Percentiles rank a stretch among this genome's conserved stretches.
phyloP scores from a whole-genome alignment of 2,113 vertebrate species.

The Pedetes capensis region DNA sequence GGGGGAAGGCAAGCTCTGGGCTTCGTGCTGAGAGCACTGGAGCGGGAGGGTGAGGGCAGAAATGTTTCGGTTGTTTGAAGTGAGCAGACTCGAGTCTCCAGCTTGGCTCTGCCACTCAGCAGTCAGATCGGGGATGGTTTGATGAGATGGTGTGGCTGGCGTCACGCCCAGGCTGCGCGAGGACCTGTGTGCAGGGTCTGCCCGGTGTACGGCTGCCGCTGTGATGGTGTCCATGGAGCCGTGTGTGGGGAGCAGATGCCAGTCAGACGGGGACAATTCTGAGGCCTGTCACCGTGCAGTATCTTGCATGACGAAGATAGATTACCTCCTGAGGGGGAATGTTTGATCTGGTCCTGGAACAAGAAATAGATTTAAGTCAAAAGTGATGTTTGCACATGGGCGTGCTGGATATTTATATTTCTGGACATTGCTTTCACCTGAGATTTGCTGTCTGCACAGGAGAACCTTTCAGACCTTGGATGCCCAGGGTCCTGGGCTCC shows the following conservation, averaged over 20 bases:
- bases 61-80: background rate
- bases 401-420: conserved; percentile 18
- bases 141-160: rapidly evolving
- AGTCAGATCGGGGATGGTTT: background rate
- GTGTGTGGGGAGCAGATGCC: background rate
- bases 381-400: conserved; percentile 42
- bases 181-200: rapidly evolving
- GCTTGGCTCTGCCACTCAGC: background rate
- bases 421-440: background rate
- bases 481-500: background rate
- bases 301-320: background rate
- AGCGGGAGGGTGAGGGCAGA: background rate
- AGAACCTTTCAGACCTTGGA: background rate
- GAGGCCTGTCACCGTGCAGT: background rate
- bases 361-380: conserved; percentile 38
- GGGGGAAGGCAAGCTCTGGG: background rate
- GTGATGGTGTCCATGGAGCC: no score
- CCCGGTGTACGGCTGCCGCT: rapidly evolving
- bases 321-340: background rate
- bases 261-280: background rate
- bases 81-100: no score
- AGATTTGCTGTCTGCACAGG: conserved; percentile 4
- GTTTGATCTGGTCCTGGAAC: conserved; percentile 17
- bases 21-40: background rate
- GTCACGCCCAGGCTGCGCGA: background rate